Conservation (phyloP, 2,888 invertebrate species). For the Ornithoptera priamus region DNA sequence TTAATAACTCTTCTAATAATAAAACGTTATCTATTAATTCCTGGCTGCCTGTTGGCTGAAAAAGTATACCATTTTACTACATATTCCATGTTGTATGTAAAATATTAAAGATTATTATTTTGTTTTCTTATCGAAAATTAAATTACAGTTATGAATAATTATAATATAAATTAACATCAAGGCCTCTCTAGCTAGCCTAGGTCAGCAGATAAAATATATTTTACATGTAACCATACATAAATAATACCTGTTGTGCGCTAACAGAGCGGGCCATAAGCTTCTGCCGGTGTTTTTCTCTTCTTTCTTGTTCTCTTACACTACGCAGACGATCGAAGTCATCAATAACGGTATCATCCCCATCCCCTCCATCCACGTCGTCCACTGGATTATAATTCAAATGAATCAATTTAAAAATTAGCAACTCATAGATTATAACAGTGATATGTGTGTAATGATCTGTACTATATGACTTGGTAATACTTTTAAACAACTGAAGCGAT, state of each 20-base stretch:
- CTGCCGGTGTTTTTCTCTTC: slow-evolving; percentile 81
- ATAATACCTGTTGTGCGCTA: slow-evolving; percentile 74
- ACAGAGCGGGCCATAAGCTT: slow-evolving; percentile 81
- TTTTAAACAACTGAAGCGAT: too few species aligned
- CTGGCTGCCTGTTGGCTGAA: slow-evolving; percentile 63
- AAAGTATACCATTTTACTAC: slow-evolving; percentile 26
- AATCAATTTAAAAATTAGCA: not conserved
- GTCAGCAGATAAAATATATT: too few species aligned
- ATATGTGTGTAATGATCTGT: too few species aligned
- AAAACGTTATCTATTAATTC: slow-evolving; percentile 69
- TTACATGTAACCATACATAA: not conserved
- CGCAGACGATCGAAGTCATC: slow-evolving; percentile 87
- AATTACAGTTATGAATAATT: too few species aligned
- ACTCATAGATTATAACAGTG: too few species aligned
- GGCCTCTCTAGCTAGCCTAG: not conserved
- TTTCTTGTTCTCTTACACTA: slow-evolving; percentile 84
- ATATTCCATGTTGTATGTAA: too few species aligned
- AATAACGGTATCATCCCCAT: slow-evolving; percentile 53
- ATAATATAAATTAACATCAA: too few species aligned
- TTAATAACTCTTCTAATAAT: slow-evolving; percentile 64
- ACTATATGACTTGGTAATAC: too few species aligned
- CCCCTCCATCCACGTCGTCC: slow-evolving; percentile 65
- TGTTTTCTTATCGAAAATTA: too few species aligned
- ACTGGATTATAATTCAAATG: slow-evolving; percentile 45
- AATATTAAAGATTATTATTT: too few species aligned